A percentile compares a stretch with the other conserved stretches of the same genome.
These are phyloP conservation scores for Paratrypauchen microcephalus DNA, from an alignment of 2,797 vertebrate species.

Conservation along the genomic window DNA sequence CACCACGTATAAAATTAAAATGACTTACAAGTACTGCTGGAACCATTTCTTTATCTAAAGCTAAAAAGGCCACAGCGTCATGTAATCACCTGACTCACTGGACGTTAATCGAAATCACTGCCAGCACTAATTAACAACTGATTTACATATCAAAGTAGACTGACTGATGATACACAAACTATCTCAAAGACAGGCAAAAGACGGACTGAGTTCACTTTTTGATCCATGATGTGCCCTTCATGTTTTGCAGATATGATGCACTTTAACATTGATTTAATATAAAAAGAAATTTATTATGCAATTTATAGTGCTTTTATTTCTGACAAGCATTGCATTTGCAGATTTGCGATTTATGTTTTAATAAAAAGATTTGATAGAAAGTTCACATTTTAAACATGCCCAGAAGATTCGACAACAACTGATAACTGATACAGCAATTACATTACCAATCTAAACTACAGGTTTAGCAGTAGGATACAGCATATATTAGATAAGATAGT, in stretches of 20 bases:
- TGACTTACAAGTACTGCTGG: background rate
- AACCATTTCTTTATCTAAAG: background rate
- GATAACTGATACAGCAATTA: no score
- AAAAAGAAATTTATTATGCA: background rate
- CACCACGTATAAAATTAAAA: background rate
- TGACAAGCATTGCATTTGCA: no score
- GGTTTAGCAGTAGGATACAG: no score
- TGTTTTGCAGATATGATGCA: conserved; percentile 21
- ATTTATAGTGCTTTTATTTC: no score
- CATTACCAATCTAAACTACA: no score
- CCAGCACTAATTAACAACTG: conserved; percentile 26
- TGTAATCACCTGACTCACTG: conserved; percentile 15
- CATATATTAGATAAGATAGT: no score
- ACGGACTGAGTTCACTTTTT: conserved; percentile 34
- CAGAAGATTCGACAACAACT: no score
- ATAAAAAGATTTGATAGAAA: no score
- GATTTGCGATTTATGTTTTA: no score
- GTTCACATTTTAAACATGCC: no score
- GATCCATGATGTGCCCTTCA: conserved; percentile 33
- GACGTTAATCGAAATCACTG: conserved; percentile 23
- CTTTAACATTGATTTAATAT: conserved; percentile 32
- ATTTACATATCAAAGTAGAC: conserved; percentile 58
- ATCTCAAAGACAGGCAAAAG: conserved; percentile 35
- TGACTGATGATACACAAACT: conserved; percentile 16
- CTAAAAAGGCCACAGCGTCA: background rate